Evolutionary conservation across 2,797 vertebrate species (phyloP).

Genomic region (Sphenopsis melanotis): DNA sequence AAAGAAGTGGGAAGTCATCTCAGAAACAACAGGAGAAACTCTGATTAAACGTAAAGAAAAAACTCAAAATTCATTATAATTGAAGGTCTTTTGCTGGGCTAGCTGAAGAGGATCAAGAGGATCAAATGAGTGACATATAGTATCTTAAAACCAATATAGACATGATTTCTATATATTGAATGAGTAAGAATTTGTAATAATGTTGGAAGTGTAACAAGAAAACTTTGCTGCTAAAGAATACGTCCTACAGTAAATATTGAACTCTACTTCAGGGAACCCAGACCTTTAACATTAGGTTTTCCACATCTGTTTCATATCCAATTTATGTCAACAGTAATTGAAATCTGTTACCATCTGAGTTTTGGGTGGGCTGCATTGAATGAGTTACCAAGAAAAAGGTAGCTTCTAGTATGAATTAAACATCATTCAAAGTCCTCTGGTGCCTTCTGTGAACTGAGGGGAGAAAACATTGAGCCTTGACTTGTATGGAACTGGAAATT

Average conservation of each 20-base stretch:
- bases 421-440: background rate
- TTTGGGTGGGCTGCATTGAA: slow-evolving; percentile 1
- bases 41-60: background rate
- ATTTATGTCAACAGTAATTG: background rate
- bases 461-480: background rate
- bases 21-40: background rate
- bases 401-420: background rate
- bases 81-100: background rate
- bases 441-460: background rate
- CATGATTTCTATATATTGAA: background rate
- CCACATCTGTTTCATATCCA: slow-evolving; percentile 25
- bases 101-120: background rate
- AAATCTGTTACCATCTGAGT: background rate
- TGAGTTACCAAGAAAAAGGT: background rate
- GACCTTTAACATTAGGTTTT: background rate
- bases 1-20: background rate
- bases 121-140: background rate
- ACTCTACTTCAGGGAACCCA: background rate
- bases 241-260: background rate
- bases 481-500: background rate
- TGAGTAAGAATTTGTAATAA: background rate
- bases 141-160: background rate
- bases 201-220: background rate
- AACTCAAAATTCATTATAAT: background rate
- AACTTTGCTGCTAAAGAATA: background rate